A percentile compares a stretch with the other conserved stretches of the same genome.
Conservation (phyloP, 2,113 vertebrate species). For the Rhadina sibilatrix region DNA sequence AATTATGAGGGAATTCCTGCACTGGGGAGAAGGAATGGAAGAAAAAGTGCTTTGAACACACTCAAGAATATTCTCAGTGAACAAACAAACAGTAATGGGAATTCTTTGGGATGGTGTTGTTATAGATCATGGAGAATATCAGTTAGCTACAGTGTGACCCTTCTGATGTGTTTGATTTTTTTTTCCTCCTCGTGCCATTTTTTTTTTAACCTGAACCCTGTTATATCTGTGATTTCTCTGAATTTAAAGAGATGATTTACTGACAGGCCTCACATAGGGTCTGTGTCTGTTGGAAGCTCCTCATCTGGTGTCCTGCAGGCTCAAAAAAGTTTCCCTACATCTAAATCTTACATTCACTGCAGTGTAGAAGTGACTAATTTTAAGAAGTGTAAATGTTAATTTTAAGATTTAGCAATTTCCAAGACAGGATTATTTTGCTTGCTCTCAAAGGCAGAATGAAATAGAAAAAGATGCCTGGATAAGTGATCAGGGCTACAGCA, state of each 20-base stretch:
- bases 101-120: neutral
- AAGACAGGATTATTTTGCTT: neutral
- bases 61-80: neutral
- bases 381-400: neutral
- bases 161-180: neutral
- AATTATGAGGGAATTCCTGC: neutral
- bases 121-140: neutral
- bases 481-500: neutral
- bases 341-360: neutral
- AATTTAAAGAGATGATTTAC: neutral
- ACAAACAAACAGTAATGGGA: neutral
- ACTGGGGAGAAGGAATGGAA: neutral
- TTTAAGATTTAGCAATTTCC: too few relatives aligned
- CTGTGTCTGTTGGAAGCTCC: neutral
- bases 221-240: neutral
- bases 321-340: neutral
- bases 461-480: neutral
- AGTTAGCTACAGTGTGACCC: neutral
- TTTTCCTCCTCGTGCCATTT: neutral
- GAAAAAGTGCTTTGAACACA: neutral
- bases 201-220: neutral
- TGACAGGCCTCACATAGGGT: neutral
- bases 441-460: neutral
- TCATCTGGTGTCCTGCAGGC: neutral
- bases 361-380: neutral